Conservation (phyloP, 2,888 invertebrate species). For the Drosophila anomalata region DNA sequence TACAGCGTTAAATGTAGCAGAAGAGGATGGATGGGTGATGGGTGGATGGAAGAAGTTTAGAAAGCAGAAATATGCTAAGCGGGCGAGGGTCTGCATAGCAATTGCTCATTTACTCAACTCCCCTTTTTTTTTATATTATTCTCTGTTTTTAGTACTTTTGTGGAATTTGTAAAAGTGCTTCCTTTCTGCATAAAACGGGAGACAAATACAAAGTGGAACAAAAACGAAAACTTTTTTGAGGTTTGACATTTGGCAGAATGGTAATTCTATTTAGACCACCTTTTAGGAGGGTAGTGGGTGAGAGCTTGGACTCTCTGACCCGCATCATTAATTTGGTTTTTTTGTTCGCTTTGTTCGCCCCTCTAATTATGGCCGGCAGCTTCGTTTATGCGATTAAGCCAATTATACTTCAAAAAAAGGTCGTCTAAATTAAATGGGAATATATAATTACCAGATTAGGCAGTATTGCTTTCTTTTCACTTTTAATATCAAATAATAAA, state of each 20-base stretch:
- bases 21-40: conserved; percentile 30
- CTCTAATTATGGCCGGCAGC: conserved; percentile 42
- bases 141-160: conserved; percentile 22
- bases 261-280: conserved; percentile 56
- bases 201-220: conserved; percentile 31
- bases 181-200: conserved; percentile 23
- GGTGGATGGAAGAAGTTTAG: conserved; percentile 7
- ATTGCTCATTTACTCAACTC: conserved; percentile 66
- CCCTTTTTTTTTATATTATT: conserved; percentile 32
- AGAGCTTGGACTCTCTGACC: conserved; percentile 45
- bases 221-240: conserved; percentile 48
- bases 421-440: conserved; percentile 28
- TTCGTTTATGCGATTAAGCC: conserved; percentile 48
- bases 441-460: conserved; percentile 8
- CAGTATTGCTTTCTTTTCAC: not conserved
- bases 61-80: conserved; percentile 74
- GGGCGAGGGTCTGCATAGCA: conserved; percentile 70
- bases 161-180: conserved; percentile 30
- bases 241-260: conserved; percentile 72
- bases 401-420: conserved; percentile 35
- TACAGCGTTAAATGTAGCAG: conserved; percentile 65
- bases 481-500: not conserved
- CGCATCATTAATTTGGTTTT: conserved; percentile 74
- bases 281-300: conserved; percentile 20
- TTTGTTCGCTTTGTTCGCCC: conserved; percentile 50